Evolutionary conservation across 1,140 invertebrate genomes (phyloP).

Genomic region (Trissolcus basalis): DNA sequence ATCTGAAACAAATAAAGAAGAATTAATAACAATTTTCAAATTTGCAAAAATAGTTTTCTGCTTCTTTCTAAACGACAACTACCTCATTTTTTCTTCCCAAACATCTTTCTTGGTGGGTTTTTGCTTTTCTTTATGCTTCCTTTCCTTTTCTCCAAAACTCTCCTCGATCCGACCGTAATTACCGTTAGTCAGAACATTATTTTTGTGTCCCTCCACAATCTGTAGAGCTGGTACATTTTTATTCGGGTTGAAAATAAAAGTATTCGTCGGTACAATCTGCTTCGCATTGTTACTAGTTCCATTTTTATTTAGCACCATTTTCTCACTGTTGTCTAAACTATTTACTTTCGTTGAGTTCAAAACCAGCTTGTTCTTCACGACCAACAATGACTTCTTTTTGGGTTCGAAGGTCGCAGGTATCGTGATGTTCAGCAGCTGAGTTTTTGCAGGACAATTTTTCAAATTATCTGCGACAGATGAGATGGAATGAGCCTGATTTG

Average conservation of each 20-base stretch:
- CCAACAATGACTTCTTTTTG: slow-evolving; percentile 58
- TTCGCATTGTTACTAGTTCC: slow-evolving; percentile 14
- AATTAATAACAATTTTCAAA: slow-evolving; percentile 2
- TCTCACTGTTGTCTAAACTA: neutral
- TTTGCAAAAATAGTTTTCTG: neutral
- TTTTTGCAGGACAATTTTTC: slow-evolving; percentile 50
- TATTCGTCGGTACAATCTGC: slow-evolving; percentile 54
- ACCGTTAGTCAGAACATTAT: slow-evolving; percentile 19
- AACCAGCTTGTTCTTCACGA: slow-evolving; percentile 59
- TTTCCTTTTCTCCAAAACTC: slow-evolving; percentile 21
- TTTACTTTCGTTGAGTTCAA: too few relatives aligned
- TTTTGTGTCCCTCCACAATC: slow-evolving; percentile 47
- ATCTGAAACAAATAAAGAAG: slow-evolving; percentile 33
- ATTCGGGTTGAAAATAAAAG: slow-evolving; percentile 60
- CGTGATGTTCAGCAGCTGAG: slow-evolving; percentile 64
- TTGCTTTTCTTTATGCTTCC: slow-evolving; percentile 62
- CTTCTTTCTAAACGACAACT: too few relatives aligned
- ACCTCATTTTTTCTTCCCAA: slow-evolving; percentile 60
- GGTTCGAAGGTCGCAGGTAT: slow-evolving; percentile 62
- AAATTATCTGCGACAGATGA: slow-evolving; percentile 34
- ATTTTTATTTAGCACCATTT: neutral
- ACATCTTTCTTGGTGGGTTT: slow-evolving; percentile 60
- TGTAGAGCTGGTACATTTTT: slow-evolving; percentile 62
- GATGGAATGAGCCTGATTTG: slow-evolving; percentile 15
- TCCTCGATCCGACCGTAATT: slow-evolving; percentile 11